Percentiles rank a stretch among this genome's conserved stretches.
These are phyloP conservation scores for Laothoe populi DNA, from an alignment of 2,888 invertebrate species.

Conservation along the genomic window DNA sequence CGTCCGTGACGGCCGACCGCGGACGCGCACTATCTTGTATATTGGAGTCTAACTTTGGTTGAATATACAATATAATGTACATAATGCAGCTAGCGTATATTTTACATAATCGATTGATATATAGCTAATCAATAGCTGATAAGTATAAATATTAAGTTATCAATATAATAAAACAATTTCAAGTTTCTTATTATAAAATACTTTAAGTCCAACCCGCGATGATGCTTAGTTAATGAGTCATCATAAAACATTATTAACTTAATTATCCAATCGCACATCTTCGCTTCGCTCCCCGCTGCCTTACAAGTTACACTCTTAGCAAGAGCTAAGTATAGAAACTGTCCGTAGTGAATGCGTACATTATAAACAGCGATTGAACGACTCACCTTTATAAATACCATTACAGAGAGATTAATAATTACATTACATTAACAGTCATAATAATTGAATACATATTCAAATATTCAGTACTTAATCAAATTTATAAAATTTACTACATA, in stretches of 20 bases:
- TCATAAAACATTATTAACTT: conserved; percentile 26
- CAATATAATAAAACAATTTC: conserved; percentile 23
- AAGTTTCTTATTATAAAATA: conserved; percentile 32
- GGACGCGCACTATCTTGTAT: conserved; percentile 53
- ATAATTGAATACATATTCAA: conserved; percentile 27
- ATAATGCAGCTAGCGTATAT: conserved; percentile 46
- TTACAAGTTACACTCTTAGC: neutral
- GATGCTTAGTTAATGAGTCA: conserved; percentile 36
- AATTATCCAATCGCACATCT: conserved; percentile 5
- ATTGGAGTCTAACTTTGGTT: conserved; percentile 70
- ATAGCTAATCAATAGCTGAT: conserved; percentile 47
- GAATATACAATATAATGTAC: conserved; percentile 40
- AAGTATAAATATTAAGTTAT: conserved; percentile 34
- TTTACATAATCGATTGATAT: conserved; percentile 55
- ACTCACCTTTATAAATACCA: conserved; percentile 24
- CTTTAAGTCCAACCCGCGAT: conserved; percentile 39
- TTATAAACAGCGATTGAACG: conserved; percentile 18
- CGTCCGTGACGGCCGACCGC: conserved; percentile 36
- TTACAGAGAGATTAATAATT: conserved; percentile 29
- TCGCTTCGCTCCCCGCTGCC: conserved; percentile 17
- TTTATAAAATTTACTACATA: conserved; percentile 37
- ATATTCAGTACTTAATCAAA: conserved; percentile 24
- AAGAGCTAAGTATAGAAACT: neutral
- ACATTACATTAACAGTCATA: conserved; percentile 23
- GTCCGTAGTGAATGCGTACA: conserved; percentile 10